Base-by-base conservation (phyloP, 2,888 invertebrate genomes). In the Cenopis cana region DNA sequence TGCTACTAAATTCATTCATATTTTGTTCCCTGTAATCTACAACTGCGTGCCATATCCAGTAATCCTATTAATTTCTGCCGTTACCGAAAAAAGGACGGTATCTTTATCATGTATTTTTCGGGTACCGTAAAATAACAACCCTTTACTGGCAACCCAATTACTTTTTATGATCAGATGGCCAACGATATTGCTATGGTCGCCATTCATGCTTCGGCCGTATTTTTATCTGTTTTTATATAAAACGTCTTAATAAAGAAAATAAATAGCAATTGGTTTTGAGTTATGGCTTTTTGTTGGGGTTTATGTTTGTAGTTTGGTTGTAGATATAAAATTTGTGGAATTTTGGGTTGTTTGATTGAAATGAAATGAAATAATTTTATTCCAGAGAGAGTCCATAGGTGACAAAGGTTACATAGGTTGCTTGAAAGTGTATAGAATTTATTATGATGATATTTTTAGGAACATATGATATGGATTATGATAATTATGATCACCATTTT, bases 131-230 rank as follows among this genome's bases (percentile, higher is more conserved):
- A 92, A 89, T 90, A 89, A 89, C 88, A 91, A 86, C 91, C 89
- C 90, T 87, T 92, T 91, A 91, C 87, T 82, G 88, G 85, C 84
- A 83, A 90, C 89, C 91, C 93, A 92, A 93, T 93, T 93, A 93
- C 91, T 87, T 93, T 93, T 93, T 92, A 93, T 83, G 89, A 86
- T 85, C 86, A 87, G 88, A 89, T 88, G 88, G 88, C 83, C 88
- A 80, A 79, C 85, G 85, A 88, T 90, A 90, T 85, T 80, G 84
- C 84, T 84, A 89, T 84, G 82, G 84, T 85, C 84, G 84, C 84
- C 81, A 86, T 87, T 87, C 81, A 81, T 79, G 80, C 76, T 76
- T 81, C 76, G 80, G 78, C 76, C 77, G 76, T 78, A 77, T 81
- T 79, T 56, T 66, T 65, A 68, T 70, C 41, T 73, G 77, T 61